Conservation (phyloP, 2,888 invertebrate species). For the Ormyrus pomaceus region DNA sequence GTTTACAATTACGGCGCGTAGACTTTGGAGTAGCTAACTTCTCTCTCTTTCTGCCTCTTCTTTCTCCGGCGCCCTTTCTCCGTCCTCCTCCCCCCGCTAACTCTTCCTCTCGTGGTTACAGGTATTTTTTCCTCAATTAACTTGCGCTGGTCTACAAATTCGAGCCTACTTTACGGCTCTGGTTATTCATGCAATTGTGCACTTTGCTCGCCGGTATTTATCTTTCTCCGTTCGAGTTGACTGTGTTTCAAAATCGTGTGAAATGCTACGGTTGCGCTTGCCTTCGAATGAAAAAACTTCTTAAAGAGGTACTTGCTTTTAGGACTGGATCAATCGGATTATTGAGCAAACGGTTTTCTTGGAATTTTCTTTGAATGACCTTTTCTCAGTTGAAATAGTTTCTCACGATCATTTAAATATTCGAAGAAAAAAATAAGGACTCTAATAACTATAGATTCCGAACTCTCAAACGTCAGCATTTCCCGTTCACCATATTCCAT, state of each 20-base stretch:
- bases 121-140: conserved; percentile 48
- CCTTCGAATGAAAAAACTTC: conserved; percentile 1
- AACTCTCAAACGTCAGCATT: too few species aligned
- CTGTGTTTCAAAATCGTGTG: conserved; percentile 9
- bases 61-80: conserved; percentile 13
- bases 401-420: too few species aligned
- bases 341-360: neutral
- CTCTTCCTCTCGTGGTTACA: conserved; percentile 31
- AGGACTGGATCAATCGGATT: conserved; percentile 1
- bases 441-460: too few species aligned
- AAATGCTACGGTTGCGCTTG: neutral
- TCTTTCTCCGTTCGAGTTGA: conserved; percentile 3
- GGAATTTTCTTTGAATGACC: conserved; percentile 1
- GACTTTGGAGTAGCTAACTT: conserved; percentile 58
- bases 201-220: conserved; percentile 8
- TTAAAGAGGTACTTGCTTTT: neutral
- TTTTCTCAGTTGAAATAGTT: too few species aligned
- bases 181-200: conserved; percentile 25
- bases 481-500: too few species aligned
- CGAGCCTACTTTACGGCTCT: conserved; percentile 29
- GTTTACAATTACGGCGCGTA: conserved; percentile 74
- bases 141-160: conserved; percentile 49
- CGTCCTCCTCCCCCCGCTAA: neutral
- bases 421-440: too few species aligned
- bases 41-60: conserved; percentile 20